A percentile compares a stretch with the other conserved stretches of the same genome.
Conservation (phyloP, 2,888 invertebrate genomes). For the Cecidostiba fungosa region DNA sequence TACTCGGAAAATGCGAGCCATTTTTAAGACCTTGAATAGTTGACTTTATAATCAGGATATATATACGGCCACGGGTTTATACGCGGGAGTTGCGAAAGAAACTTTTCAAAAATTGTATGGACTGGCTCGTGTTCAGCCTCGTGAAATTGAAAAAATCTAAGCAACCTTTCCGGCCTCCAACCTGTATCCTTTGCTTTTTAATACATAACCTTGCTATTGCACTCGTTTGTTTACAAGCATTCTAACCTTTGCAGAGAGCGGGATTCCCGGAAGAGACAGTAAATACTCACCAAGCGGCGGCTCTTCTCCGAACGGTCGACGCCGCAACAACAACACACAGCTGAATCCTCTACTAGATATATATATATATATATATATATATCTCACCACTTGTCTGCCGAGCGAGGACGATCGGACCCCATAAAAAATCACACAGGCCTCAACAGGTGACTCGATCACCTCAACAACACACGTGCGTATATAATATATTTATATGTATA, state of each 20-base stretch:
- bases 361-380: not conserved
- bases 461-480: not conserved
- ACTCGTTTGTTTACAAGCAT: not conserved
- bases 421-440: not conserved
- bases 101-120: not conserved
- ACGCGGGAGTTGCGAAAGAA: not conserved
- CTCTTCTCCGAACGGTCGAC: not conserved
- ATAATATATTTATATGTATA: not conserved
- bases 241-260: too few relatives aligned
- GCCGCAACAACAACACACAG: not conserved
- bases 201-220: not conserved
- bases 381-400: not conserved
- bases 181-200: not conserved
- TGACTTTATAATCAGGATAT: constrained; percentile 21
- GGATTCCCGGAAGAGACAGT: not conserved
- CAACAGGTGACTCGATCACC: not conserved
- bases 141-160: not conserved
- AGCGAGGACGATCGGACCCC: not conserved
- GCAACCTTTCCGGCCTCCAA: not conserved
- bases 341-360: not conserved
- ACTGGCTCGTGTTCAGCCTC: not conserved
- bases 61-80: not conserved
- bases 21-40: constrained; percentile 14
- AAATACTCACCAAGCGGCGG: not conserved
- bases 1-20: not conserved